Conservation (phyloP, 2,888 invertebrate species). For the Orthosia gothica region DNA sequence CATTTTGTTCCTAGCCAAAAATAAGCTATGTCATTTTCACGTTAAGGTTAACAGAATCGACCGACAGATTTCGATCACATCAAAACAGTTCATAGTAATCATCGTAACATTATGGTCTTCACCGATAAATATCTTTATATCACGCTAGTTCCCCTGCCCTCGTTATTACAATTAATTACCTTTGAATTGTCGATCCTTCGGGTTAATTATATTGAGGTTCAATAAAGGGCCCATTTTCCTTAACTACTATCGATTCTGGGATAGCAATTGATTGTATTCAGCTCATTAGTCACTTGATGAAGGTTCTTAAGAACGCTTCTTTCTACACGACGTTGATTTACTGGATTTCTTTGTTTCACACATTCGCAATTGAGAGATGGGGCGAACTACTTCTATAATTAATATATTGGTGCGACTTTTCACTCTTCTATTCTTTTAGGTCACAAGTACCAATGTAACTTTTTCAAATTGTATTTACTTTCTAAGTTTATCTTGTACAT, state of each 20-base stretch:
- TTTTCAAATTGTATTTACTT: too few species aligned
- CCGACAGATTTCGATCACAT: too few species aligned
- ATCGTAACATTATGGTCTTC: slow-evolving; percentile 1
- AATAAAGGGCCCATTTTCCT: slow-evolving; percentile 54
- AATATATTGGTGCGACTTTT: slow-evolving; percentile 2
- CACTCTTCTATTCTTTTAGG: background rate
- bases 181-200: slow-evolving; percentile 56
- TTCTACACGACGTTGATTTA: slow-evolving; percentile 46
- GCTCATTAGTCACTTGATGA: slow-evolving; percentile 53
- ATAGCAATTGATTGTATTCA: slow-evolving; percentile 59
- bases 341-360: slow-evolving; percentile 47
- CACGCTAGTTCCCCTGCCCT: slow-evolving; percentile 27
- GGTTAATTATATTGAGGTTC: slow-evolving; percentile 55
- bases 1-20: too few species aligned
- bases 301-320: slow-evolving; percentile 49
- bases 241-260: slow-evolving; percentile 53
- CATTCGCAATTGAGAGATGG: slow-evolving; percentile 20
- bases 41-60: too few species aligned
- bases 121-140: slow-evolving; percentile 21
- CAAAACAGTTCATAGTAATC: background rate
- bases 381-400: background rate
- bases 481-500: too few species aligned
- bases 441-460: background rate
- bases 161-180: slow-evolving; percentile 58
- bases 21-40: too few species aligned